Percentiles rank a stretch among this genome's conserved stretches.
Evolutionary conservation across 2,113 vertebrate species (phyloP).

Genomic region (Diadophis punctatus): DNA sequence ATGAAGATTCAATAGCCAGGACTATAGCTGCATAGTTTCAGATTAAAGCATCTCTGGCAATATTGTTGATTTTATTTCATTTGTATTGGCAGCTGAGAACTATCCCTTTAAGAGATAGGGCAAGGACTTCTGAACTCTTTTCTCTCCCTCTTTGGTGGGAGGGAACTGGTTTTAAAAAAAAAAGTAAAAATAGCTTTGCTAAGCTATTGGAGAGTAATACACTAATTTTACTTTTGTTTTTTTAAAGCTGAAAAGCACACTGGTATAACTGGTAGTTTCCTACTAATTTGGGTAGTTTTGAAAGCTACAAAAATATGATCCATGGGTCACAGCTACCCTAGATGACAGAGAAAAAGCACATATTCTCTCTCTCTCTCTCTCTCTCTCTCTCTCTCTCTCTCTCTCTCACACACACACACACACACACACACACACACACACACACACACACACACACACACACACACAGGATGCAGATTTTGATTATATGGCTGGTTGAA

Average conservation of each 20-base stretch:
- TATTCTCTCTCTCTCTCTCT: too few species aligned
- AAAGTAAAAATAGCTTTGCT: not conserved
- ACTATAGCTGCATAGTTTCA: not conserved
- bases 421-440: too few species aligned
- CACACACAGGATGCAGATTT: not conserved
- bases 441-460: too few species aligned
- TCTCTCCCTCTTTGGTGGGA: not conserved
- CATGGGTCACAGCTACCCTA: not conserved
- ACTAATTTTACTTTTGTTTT: not conserved
- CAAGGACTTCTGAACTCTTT: not conserved
- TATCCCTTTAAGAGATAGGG: not conserved
- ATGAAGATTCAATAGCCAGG: not conserved
- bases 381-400: too few species aligned
- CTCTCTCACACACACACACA: not conserved
- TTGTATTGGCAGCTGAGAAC: not conserved
- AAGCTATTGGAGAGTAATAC: not conserved
- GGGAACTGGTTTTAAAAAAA: too few species aligned
- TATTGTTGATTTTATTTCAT: not conserved
- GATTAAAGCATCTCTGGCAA: not conserved
- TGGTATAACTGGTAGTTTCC: not conserved
- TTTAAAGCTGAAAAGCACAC: not conserved
- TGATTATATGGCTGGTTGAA: too few species aligned
- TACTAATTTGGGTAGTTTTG: not conserved
- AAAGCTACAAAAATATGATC: not conserved
- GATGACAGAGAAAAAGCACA: not conserved